Evolutionary conservation across 2,888 invertebrate species (phyloP), one percentile per base, ranked within the genome.

Genomic region (Muscina levida): DNA sequence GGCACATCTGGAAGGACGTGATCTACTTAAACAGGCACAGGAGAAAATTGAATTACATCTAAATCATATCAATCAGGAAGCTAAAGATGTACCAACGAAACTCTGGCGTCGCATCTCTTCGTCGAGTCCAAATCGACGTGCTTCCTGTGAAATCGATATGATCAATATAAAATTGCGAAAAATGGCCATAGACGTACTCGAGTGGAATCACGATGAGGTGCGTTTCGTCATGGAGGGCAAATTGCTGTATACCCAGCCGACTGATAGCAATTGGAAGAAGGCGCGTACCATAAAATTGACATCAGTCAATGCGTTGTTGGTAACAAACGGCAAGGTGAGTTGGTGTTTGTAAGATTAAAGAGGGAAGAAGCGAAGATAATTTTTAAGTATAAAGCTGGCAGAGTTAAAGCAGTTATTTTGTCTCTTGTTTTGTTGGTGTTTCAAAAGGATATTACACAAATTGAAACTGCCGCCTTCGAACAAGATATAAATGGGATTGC

Each of bases 181-280:
- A 93, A 95, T 97, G 93, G 97, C 97, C 71, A 95, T 98, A 82
- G 97, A 98, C 89, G 94, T 97, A 4, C 91, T 98, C 84, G 97
- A 97, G 87, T 98, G 98, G 98, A 96, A 95, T 91, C 96, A 97
- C 88, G 97, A 97, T 86, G 97, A 97, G 90, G 96, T 96, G 59
- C 94, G 95, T 89, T 97, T 98, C 89, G 95, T 96, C 83, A 93
- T 97, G 91, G 97, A 97, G 91, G 97, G 97, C 77, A 95, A 95
- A 89, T 92, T 98, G 86, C 92, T 96, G 85, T 96, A 95, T 89
- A 96, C 97, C 51, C 96, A 96, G 90, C 96, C 97, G 53, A 95
- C 96, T 73, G 97, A 97, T 91, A 96, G 95, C 91, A 96, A 96
- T 90, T 96, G 96, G 96, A 93, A 96, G 85, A 95, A 96, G 89